Conservation (phyloP, 2,888 invertebrate genomes). For the Chymomyza fuscimana region DNA sequence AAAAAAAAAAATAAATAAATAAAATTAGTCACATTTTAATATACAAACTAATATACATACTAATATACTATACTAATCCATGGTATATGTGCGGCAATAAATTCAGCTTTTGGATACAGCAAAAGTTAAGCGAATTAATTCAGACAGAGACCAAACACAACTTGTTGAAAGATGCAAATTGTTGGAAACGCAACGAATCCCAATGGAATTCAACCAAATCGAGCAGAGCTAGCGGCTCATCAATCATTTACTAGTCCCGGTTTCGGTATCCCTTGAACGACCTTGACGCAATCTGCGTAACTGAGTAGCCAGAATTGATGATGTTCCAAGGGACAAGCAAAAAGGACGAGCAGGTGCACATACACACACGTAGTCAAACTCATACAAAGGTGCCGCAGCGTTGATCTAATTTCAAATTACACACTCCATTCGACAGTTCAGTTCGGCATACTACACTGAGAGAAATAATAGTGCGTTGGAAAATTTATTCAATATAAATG, state of each 20-base stretch:
- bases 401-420: conserved; percentile 73
- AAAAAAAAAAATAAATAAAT: conserved; percentile 30
- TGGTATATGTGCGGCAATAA: conserved; percentile 57
- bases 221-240: conserved; percentile 22
- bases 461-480: neutral
- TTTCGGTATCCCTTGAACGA: conserved; percentile 13
- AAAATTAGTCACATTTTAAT: conserved; percentile 68
- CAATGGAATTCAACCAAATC: conserved; percentile 32
- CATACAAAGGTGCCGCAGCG: conserved; percentile 65
- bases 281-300: conserved; percentile 59
- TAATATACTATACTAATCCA: conserved; percentile 37
- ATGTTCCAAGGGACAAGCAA: conserved; percentile 28
- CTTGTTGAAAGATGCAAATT: conserved; percentile 53
- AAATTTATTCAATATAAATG: neutral
- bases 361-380: conserved; percentile 2
- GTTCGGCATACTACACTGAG: conserved; percentile 23
- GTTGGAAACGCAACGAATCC: conserved; percentile 53
- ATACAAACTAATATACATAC: conserved; percentile 63
- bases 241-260: conserved; percentile 7
- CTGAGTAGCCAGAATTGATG: conserved; percentile 61
- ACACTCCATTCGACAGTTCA: conserved; percentile 66
- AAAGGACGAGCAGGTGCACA: conserved; percentile 59
- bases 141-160: conserved; percentile 22
- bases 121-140: conserved; percentile 60
- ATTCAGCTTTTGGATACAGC: conserved; percentile 54